Evolutionary conservation across 2,888 invertebrate species (phyloP).

Genomic region (Lasius platythorax): DNA sequence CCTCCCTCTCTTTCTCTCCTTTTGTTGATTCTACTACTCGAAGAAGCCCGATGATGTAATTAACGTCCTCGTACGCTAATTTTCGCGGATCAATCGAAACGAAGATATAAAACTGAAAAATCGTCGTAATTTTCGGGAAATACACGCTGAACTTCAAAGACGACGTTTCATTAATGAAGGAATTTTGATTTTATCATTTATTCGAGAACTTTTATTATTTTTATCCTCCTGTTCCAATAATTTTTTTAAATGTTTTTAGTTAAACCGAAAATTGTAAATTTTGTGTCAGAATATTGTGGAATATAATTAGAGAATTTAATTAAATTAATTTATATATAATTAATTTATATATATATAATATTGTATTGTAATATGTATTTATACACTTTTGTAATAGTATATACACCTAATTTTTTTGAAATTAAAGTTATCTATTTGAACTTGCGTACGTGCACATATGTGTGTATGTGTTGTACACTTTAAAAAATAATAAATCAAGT

Average conservation of each 20-base stretch:
- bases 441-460: not conserved
- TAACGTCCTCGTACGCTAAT: constrained; percentile 43
- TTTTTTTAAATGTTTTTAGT: not conserved
- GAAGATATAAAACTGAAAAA: not conserved
- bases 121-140: not conserved
- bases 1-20: not conserved
- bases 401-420: constrained; percentile 3
- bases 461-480: not conserved
- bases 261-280: not conserved
- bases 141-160: not conserved
- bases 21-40: not conserved
- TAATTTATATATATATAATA: not conserved
- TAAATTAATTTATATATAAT: constrained; percentile 11
- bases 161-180: not conserved
- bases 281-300: not conserved
- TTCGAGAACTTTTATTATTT: not conserved
- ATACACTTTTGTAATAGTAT: not conserved
- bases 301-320: constrained; percentile 22
- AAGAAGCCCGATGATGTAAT: constrained; percentile 61
- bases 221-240: not conserved
- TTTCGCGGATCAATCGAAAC: constrained; percentile 22
- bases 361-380: no score
- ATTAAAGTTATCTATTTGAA: constrained; percentile 5
- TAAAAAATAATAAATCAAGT: constrained; percentile 6
- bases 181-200: not conserved